Base-by-base conservation (phyloP, 1,140 invertebrate genomes). In the Diachasma alloeum region DNA sequence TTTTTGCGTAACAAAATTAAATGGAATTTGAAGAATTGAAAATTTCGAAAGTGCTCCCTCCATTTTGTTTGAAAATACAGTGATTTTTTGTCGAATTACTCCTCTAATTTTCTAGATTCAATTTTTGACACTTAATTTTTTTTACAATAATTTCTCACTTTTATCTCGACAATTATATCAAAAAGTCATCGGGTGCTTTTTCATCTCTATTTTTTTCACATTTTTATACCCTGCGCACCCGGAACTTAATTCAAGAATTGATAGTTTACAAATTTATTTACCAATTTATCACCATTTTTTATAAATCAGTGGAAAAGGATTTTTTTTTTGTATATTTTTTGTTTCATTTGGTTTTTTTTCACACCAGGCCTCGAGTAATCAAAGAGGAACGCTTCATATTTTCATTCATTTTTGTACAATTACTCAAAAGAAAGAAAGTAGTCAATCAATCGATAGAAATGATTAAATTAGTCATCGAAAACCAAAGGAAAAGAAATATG, bases 191-290 rank as follows among this genome's bases (percentile, higher is more conserved):
- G 73, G 73, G 66, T 75, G 68, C 74, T 76, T 42, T 26, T 70
- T 76, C 56, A 13, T 73, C 63, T 72, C 26, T 13, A 11, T 31
- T 56, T 70, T 70, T 59, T 56, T 70, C 19, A 36, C 15, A 48
- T 22, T 53, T 44, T 71, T 67, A 70, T 79, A 79, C 78, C 78
- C 78, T 79, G 78, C 42, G 74, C 75, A 79, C 53, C 75, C 75
- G 68, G 72, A 66, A 75, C 39, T 72, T 69, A 75, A 66, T 71
- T 53, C 17, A 56, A 46, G 48, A 75, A 75, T 74, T 39, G 24
- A 72, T 73, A 44, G 69, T 76, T 76, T 71, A 76, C 36, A 71
- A 76, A 75, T 70, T 76, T 76, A 59, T 63, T 39, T 68, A 17
- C 39, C 19, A 67, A 74, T 74, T 74, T 74, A 66, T 66, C 26